Evolutionary conservation across 2,797 vertebrate species (phyloP).

Genomic region (Myotis daubentonii): DNA sequence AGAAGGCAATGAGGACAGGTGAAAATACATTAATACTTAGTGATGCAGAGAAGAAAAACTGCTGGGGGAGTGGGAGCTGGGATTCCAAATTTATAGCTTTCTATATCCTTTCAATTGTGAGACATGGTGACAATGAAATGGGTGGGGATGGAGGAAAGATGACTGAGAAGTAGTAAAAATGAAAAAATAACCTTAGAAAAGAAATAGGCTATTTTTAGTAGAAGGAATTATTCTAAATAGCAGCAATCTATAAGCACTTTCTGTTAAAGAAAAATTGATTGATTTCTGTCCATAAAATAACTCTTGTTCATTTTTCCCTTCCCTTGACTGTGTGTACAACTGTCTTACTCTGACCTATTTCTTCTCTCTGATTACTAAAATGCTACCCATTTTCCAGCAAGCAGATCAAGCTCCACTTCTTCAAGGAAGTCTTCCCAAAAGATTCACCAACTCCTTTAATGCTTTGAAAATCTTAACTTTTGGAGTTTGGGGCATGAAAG

Average conservation of each 20-base stretch:
- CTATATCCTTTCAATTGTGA: background rate
- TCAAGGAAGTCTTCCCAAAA: background rate
- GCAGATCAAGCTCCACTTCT: conserved; percentile 12
- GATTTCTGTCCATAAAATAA: background rate
- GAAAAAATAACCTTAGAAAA: background rate
- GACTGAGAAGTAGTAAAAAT: background rate
- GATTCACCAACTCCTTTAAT: background rate
- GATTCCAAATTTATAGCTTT: background rate
- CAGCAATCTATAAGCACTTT: background rate
- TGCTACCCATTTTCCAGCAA: conserved; percentile 23
- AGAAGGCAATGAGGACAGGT: background rate
- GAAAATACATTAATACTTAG: background rate
- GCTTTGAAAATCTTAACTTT: background rate
- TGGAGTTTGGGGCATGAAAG: background rate
- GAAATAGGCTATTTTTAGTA: background rate
- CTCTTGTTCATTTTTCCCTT: background rate
- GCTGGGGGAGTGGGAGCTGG: background rate
- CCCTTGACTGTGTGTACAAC: background rate
- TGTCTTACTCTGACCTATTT: background rate
- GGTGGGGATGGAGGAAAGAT: background rate
- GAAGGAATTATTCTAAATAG: conserved; percentile 34
- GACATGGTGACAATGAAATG: background rate
- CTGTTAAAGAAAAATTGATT: background rate
- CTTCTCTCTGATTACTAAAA: conserved; percentile 26
- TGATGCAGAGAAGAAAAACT: background rate